Base-by-base conservation (phyloP, 2,113 vertebrate genomes). In the Gallinago undulata region DNA sequence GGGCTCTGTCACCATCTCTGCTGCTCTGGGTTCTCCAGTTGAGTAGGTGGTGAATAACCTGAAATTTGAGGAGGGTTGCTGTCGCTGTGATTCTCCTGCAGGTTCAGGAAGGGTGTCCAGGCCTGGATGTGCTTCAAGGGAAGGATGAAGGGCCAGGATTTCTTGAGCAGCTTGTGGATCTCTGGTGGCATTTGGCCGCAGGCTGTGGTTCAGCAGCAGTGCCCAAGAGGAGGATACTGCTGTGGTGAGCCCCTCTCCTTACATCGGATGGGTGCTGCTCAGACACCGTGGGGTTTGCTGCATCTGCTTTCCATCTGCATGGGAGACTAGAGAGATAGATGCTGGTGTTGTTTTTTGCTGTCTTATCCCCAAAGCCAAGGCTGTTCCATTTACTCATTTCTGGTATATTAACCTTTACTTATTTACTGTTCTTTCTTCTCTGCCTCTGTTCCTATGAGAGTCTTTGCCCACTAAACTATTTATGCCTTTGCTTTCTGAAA, bases 21-120 rank as follows among this genome's bases (percentile, higher is more conserved):
- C 55, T 60, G 30, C 41, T 3, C 0, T 3, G 13, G 47, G 33
- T 16, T 1, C 47, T 75, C 33, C 62, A 30, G 18, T 1, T 41
- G 72, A 66, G 30, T 1, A 19, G 22, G 28, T 55, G 62, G 22
- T 56, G 41, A 57, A 27, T 33, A 41, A 33, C 14, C 53, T 77
- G 69, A 30, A 30, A 30, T 60, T 11, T 53, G 66, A 33, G 50
- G 28, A 73, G 35, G 19, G 51, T 78, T 13, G 1, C 25, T 67
- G 57, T 78, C 15, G 1, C 25, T 67, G 57, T 72, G 67, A 23
- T 83, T 83, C 35, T 80, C 9, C 55, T 81, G 51, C 39, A 47
- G 73, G 18, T 33, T 76, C 48, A 57, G 43, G 62, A 84, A 43
- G 28, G 51, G 45, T 8, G 3, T 77, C 19, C 13, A n/a, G 78